Evolutionary conservation across 2,113 vertebrate species (phyloP), one percentile per base, ranked within the genome.

Genomic region (Siniperca chuatsi): DNA sequence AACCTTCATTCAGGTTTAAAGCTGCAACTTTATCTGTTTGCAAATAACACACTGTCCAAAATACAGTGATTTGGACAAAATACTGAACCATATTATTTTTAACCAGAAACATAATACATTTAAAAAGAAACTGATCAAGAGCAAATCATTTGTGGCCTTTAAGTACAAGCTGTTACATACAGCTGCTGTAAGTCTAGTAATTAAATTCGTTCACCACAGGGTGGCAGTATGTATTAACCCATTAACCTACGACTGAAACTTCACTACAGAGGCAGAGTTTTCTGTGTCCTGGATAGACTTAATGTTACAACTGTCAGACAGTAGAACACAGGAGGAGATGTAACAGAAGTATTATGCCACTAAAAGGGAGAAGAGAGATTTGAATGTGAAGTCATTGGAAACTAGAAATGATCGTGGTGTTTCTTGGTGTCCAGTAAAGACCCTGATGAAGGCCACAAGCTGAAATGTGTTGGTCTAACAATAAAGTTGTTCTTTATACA

Each of bases 171-270:
- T 40, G 4, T 29, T 8, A 61, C 0, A 50, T 16, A 16, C 15
- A 52, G 37, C 5, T 11, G 6, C 1, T 57, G 7, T 37, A 42
- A 50, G 1, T 44, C 7, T 33, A 71, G 68, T 68, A 80, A 9
- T 81, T 61, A 58, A 16, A 33, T 4, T 16, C 0, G 0, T 76
- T 79, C 11, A 83, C 90, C 92, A 95, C 23, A 54, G 2, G 87
- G 84, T 81, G 92, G 92, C 90, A 83, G 82, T 46, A 44, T 78
- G n/a, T 29, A 44, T 77, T 37, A 78, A 58, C 25, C n/a, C 69
- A 73, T 21, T 10, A 60, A 55, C 3, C 13, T 33, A 35, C 1
- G 29, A 23, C 44, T 0, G 0, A 7, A 21, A 73, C 33, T 20
- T 42, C 18, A 1, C 33, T 73, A 23, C 25, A 35, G 42, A 18